phyloP scores from a whole-genome alignment of 2,888 invertebrate genomes.

The Ptychoptera contaminata region DNA sequence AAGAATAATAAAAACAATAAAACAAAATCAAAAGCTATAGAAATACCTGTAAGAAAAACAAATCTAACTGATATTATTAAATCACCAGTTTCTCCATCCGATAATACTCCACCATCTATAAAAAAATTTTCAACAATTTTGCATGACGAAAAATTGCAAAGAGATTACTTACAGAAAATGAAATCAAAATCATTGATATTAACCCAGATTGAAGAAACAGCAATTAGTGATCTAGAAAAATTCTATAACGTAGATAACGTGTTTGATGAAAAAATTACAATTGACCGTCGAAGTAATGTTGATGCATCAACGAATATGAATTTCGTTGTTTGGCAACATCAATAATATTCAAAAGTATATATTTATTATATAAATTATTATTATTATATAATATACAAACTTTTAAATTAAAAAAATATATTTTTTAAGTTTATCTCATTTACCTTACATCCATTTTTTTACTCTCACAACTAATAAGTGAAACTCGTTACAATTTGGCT shows the following conservation, averaged over 20 bases:
- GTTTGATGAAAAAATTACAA: conserved; percentile 56
- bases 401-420: too few relatives aligned
- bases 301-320: conserved; percentile 17
- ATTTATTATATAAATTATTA: too few relatives aligned
- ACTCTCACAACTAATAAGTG: too few relatives aligned
- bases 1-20: too few relatives aligned
- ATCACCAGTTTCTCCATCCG: conserved; percentile 28
- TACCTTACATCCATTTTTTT: too few relatives aligned
- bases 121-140: conserved; percentile 42
- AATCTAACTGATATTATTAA: background rate
- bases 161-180: conserved; percentile 51
- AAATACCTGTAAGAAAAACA: too few relatives aligned
- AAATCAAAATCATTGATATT: conserved; percentile 54
- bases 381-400: too few relatives aligned
- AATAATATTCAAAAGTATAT: background rate
- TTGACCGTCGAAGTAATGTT: conserved; percentile 24
- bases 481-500: too few relatives aligned
- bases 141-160: conserved; percentile 55
- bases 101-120: conserved; percentile 14
- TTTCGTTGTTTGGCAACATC: conserved; percentile 23
- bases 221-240: conserved; percentile 59
- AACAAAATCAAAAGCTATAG: too few relatives aligned
- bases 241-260: conserved; percentile 58
- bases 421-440: too few relatives aligned
- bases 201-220: conserved; percentile 79